Conservation (phyloP, 2,888 invertebrate species). For the Stenichneumon culpator region DNA sequence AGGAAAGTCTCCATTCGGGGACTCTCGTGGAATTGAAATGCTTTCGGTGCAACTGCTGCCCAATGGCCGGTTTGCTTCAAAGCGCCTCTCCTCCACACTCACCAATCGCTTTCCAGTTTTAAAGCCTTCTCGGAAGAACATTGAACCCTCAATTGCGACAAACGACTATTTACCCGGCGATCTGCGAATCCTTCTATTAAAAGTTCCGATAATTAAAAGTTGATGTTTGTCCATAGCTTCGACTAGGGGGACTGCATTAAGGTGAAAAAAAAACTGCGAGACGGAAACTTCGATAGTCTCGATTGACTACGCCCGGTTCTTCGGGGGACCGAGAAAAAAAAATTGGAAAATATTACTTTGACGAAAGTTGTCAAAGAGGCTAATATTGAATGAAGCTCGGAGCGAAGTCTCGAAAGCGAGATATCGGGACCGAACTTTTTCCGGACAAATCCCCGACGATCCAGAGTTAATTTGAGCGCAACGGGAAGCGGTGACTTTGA, state of each 20-base stretch:
- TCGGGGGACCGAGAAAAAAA: background rate
- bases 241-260: background rate
- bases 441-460: conserved; percentile 4
- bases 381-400: conserved; percentile 46
- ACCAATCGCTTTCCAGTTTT: background rate
- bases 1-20: background rate
- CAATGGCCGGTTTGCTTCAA: conserved; percentile 12
- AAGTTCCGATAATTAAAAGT: background rate
- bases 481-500: background rate
- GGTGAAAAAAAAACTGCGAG: background rate
- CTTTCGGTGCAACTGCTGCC: conserved; percentile 34
- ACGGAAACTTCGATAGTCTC: conserved; percentile 7
- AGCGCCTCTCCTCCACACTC: background rate
- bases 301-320: background rate
- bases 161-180: background rate
- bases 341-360: conserved; percentile 36
- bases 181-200: background rate
- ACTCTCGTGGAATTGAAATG: conserved; percentile 27
- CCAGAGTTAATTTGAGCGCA: conserved; percentile 3
- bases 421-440: background rate
- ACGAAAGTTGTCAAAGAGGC: conserved; percentile 53
- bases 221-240: background rate
- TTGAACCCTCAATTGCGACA: background rate
- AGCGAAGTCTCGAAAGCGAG: conserved; percentile 22
- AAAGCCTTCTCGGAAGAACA: background rate